Evolutionary conservation across 2,797 vertebrate genomes (phyloP), one percentile per base, ranked within the genome.

Genomic region (Capromys pilorides): DNA sequence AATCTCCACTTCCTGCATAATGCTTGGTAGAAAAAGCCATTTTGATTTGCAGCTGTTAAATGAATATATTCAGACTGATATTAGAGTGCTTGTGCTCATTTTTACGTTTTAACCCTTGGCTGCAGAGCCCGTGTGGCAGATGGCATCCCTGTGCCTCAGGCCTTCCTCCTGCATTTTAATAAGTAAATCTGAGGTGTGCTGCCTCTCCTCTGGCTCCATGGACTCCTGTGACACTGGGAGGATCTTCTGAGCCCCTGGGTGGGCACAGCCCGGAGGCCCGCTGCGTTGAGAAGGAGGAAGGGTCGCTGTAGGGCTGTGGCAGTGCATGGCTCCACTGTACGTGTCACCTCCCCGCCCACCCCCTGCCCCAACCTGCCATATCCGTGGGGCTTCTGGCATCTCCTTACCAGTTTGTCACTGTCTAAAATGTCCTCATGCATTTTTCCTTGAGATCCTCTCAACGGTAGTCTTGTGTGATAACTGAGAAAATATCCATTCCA

Each of bases 51-150:
- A 45, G 0, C 88, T 88, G 49, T 69, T 86, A 73, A 95, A 28
- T 88, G 71, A 80, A 69, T 61, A 39, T 91, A 61, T 92, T 95
- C 67, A 85, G 69, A 89, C 33, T 59, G 22, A 24, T 4, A 1
- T 36, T 36, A 26, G 39, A 66, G 33, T 71, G 51, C 66, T 33
- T 83, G 59, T 62, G 93, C 69, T 80, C 39, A 12, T 51, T 36
- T 95, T 77, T 69, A 31, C 71, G 93, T 51, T 36, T 9, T 84
- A 49, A 82, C 9, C 57, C 26, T 95, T 66, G 78, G 91, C 86
- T 89, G 3, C 12, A 26, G 61, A 73, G 77, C 51, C 90, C 87
- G 49, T 33, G 16, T 24, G 49, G 36, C 88, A 94, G 85, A 87
- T 92, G 75, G 86, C 91, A 28, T 90, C 41, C 45, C 28, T 54